Percentiles rank a stretch among this genome's conserved stretches.
phyloP scores from a whole-genome alignment of 1,140 invertebrate species.

The Drosophila bocqueti region DNA sequence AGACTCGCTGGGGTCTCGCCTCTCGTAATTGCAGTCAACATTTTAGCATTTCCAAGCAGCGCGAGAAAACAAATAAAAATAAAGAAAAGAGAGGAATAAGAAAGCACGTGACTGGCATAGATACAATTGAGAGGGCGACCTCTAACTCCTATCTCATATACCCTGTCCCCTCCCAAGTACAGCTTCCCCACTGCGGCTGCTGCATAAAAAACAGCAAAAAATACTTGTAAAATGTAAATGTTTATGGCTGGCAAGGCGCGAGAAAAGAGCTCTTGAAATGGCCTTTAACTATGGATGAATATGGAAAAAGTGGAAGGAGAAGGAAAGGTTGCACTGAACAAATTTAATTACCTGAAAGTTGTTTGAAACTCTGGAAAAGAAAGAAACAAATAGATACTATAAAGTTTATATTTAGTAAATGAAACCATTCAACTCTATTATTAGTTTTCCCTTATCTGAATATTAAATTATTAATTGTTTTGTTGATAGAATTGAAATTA shows the following conservation, averaged over 20 bases:
- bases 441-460: too few species aligned
- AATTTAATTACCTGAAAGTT: conserved; percentile 5
- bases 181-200: conserved; percentile 2
- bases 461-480: too few species aligned
- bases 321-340: conserved; percentile 1
- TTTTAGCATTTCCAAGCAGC: conserved; percentile 40
- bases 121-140: conserved; percentile 26
- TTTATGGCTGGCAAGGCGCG: conserved; percentile 61
- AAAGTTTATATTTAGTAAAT: too few species aligned
- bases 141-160: conserved; percentile 12
- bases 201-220: conserved; percentile 11
- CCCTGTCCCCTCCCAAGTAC: not conserved
- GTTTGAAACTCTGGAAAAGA: too few species aligned
- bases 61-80: conserved; percentile 49
- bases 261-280: conserved; percentile 47
- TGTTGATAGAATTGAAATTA: too few species aligned
- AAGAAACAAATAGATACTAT: too few species aligned
- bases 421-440: too few species aligned
- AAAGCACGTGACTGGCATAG: conserved; percentile 46
- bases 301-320: not conserved
- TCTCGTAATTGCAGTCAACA: conserved; percentile 47
- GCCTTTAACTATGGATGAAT: conserved; percentile 44
- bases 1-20: conserved; percentile 25
- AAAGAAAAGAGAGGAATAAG: not conserved
- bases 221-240: conserved; percentile 65